Conservation (phyloP, 2,113 vertebrate genomes). For the Megalops atlanticus region DNA sequence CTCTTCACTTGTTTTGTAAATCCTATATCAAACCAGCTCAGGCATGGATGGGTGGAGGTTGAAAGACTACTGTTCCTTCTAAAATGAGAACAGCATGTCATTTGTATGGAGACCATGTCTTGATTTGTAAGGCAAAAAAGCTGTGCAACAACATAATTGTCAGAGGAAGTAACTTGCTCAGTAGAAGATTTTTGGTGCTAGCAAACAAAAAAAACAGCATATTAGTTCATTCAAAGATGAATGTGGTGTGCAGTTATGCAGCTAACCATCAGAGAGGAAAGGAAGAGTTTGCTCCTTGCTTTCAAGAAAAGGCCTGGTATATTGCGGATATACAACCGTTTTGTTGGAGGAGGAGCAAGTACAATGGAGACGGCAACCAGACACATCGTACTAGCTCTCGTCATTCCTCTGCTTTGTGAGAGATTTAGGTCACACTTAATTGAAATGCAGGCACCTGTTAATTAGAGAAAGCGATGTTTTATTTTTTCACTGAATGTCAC, state of each 20-base stretch:
- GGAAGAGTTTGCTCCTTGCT: too few species aligned
- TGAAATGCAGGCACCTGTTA: slow-evolving; percentile 61
- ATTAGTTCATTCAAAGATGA: neutral
- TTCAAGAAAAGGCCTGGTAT: too few species aligned
- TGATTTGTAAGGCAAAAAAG: neutral
- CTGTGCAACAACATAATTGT: neutral
- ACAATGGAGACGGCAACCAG: neutral
- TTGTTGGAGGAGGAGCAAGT: neutral
- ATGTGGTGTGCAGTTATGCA: neutral
- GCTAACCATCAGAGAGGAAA: neutral
- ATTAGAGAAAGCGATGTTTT: slow-evolving; percentile 47
- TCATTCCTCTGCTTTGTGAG: slow-evolving; percentile 25
- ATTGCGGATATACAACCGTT: too few species aligned
- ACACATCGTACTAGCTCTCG: neutral
- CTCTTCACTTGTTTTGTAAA: too few species aligned
- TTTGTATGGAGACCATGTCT: slow-evolving; percentile 3
- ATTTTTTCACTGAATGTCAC: slow-evolving; percentile 9
- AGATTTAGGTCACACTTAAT: slow-evolving; percentile 55
- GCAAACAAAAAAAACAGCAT: neutral
- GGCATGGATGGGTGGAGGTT: too few species aligned
- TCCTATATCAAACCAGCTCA: too few species aligned
- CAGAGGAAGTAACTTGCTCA: neutral
- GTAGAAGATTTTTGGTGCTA: neutral
- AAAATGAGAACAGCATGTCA: neutral
- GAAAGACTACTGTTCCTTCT: neutral